Evolutionary conservation across 2,797 vertebrate species (phyloP).

Genomic region (Sebastolobus altivelis): DNA sequence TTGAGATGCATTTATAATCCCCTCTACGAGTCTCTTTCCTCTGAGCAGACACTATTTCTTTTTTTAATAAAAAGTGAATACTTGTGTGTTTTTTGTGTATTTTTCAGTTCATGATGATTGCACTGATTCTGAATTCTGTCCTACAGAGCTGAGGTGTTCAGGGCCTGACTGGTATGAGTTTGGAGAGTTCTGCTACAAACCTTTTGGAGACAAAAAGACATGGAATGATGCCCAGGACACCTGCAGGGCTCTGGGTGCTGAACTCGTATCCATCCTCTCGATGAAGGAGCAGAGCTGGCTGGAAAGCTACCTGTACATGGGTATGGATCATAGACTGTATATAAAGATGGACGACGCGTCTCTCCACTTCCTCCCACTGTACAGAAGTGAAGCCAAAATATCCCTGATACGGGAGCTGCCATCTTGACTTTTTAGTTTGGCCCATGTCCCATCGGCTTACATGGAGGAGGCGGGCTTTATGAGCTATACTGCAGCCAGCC

Average conservation of each 20-base stretch:
- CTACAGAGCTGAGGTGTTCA: conserved; percentile 83
- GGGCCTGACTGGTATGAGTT: conserved; percentile 87
- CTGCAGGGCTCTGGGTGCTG: conserved; percentile 80
- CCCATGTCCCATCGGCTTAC: too few relatives aligned
- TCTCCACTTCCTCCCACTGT: too few relatives aligned
- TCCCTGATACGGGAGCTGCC: too few relatives aligned
- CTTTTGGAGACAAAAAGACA: conserved; percentile 77
- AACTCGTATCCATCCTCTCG: conserved; percentile 84
- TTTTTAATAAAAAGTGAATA: neutral
- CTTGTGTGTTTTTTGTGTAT: neutral
- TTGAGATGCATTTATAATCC: neutral
- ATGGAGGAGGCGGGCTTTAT: too few relatives aligned
- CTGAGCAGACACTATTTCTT: neutral
- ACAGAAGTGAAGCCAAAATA: too few relatives aligned
- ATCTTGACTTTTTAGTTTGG: too few relatives aligned
- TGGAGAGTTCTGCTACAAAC: conserved; percentile 87
- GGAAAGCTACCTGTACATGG: conserved; percentile 85
- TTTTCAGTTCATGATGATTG: neutral
- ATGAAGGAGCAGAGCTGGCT: conserved; percentile 87
- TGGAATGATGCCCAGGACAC: conserved; percentile 71
- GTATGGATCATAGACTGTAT: conserved; percentile 60
- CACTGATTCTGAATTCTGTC: neutral
- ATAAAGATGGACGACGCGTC: too few relatives aligned
- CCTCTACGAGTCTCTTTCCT: neutral
- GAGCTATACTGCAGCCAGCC: too few relatives aligned